phyloP scores from a whole-genome alignment of 2,113 vertebrate genomes.

The Mungos mungo region DNA sequence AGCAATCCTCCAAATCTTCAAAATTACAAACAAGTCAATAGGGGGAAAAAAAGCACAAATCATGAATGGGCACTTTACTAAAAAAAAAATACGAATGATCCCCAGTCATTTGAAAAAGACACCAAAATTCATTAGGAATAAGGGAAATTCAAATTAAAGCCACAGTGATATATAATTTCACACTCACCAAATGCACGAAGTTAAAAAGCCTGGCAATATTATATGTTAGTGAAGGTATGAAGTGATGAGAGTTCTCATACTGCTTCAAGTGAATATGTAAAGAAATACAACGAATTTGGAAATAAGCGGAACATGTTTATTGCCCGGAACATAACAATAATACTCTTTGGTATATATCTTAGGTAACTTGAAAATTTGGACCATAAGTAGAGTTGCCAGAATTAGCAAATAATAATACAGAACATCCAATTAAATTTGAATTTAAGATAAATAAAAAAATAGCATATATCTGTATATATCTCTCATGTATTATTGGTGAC shows the following conservation, averaged over 20 bases:
- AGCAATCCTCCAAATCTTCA: neutral
- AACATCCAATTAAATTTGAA: neutral
- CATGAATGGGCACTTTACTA: neutral
- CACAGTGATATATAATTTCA: neutral
- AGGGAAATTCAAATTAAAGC: neutral
- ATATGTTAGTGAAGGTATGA: neutral
- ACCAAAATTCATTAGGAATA: neutral
- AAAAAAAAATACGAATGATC: neutral
- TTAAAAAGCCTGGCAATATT: neutral
- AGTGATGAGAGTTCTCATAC: neutral
- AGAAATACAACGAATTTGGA: neutral
- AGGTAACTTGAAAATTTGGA: neutral
- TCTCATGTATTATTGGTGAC: neutral
- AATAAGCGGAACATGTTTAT: neutral
- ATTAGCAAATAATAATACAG: neutral
- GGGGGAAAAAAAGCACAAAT: neutral
- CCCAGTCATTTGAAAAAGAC: neutral
- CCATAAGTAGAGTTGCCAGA: neutral
- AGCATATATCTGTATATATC: neutral
- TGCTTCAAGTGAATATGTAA: neutral
- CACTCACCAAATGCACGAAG: neutral
- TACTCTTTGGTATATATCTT: neutral
- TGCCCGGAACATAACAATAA: neutral
- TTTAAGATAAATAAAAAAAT: neutral
- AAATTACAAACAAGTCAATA: neutral